Base-by-base conservation (phyloP, 1,140 invertebrate species). In the Trichogramma pretiosum region DNA sequence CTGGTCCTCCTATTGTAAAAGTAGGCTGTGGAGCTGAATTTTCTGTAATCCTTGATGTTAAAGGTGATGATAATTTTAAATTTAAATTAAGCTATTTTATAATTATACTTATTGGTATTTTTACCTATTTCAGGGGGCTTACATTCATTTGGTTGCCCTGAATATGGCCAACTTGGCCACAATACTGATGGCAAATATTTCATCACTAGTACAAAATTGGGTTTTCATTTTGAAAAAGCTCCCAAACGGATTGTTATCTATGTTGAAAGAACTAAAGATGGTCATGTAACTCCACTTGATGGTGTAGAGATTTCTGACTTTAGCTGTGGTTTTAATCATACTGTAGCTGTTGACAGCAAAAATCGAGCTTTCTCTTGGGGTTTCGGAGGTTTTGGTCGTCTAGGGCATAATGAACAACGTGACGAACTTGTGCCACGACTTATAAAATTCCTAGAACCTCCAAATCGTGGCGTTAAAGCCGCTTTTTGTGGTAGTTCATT, bases 101-200 rank as follows among this genome's bases (percentile, higher is more conserved):
- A 16, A 26, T 16, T 28, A 28, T 24, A 21, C 19, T n/a, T 18
- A 32, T 23, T 22, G 13, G 17, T 21, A 37, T 17, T 17, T n/a
- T 24, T 18, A 19, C 2, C 13, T 35, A 5, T 48, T 35, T n/a
- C 30, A 52, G 50, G 50, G 9, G 82, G 81, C 46, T 67, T 95
- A 9, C 87, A 91, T 65, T 89, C 90, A 0, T 96, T 95, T 65
- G 93, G 93, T 5, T 78, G 85, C 48, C 93, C 93, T 0, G 91
- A 95, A 60, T 91, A 91, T 69, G 93, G 93, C 3, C 89, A 92
- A 60, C 63, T 95, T 22, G 87, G 89, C 39, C 90, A 95, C 65
- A 94, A 94, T 58, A 89, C 89, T 5, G 91, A 94, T 70, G 91
- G 90, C 17, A 90, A 93, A 67, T 95, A 90, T 60, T 93, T 96